Conservation (phyloP, 2,797 vertebrate genomes). For the Oceanodroma leucorhoa region DNA sequence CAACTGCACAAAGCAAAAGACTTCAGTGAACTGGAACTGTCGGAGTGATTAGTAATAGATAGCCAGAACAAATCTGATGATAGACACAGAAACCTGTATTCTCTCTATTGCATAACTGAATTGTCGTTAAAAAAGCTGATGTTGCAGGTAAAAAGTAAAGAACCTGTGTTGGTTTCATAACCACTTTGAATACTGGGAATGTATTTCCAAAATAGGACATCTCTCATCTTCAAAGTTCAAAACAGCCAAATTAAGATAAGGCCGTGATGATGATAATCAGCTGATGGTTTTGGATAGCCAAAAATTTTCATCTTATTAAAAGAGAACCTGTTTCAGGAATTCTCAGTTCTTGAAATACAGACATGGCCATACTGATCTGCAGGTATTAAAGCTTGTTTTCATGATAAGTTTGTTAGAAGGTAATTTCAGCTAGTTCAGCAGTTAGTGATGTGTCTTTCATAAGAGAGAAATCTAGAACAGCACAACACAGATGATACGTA, state of each 20-base stretch:
- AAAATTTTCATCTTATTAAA: background rate
- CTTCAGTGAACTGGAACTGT: background rate
- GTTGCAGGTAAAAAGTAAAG: background rate
- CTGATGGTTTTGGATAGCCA: background rate
- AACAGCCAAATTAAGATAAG: background rate
- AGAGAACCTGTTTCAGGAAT: background rate
- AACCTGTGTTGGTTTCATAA: background rate
- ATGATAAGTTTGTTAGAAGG: background rate
- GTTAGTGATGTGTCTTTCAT: background rate
- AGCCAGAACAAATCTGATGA: background rate
- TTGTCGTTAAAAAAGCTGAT: background rate
- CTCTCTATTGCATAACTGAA: background rate
- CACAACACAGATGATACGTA: background rate
- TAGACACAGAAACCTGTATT: background rate
- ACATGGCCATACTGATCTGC: background rate
- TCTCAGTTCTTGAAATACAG: background rate
- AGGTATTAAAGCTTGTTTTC: background rate
- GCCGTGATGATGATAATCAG: background rate
- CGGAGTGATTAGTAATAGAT: fast-evolving
- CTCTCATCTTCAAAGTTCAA: background rate
- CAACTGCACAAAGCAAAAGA: background rate
- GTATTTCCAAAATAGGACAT: background rate
- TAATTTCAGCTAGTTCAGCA: background rate
- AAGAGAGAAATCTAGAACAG: background rate
- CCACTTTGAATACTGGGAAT: background rate